Percentiles rank a stretch among this genome's conserved stretches.
Evolutionary conservation across 2,113 vertebrate species (phyloP).

Genomic region (Ursus arctos): DNA sequence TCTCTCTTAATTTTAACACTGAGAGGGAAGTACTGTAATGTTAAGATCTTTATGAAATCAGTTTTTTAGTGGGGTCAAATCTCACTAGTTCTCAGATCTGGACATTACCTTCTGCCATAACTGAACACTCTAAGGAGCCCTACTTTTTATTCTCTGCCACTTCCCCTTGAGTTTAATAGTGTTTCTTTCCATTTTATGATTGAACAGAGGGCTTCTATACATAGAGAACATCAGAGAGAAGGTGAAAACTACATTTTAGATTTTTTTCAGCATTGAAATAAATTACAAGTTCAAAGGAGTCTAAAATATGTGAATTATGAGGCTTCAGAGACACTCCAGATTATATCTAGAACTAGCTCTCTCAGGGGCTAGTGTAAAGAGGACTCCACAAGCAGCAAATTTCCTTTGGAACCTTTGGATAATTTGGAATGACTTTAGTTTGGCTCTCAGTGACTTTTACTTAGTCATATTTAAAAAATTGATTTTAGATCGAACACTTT

Average conservation of each 20-base stretch:
- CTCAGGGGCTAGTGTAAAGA: background rate
- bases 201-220: background rate
- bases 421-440: background rate
- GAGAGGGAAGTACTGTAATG: background rate
- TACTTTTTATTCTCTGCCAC: background rate
- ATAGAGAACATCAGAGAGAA: background rate
- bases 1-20: background rate
- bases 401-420: background rate
- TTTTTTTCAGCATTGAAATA: background rate
- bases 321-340: background rate
- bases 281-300: background rate
- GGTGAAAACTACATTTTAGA: background rate
- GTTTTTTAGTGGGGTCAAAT: background rate
- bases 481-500: background rate
- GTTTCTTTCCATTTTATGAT: background rate
- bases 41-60: conserved; percentile 17
- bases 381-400: fast-evolving
- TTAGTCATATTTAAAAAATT: background rate
- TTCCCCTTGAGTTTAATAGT: background rate
- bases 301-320: background rate
- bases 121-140: background rate
- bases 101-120: background rate
- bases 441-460: background rate
- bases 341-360: background rate
- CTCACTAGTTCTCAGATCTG: background rate